These are phyloP conservation scores for Haliaeetus leucogaster DNA, from an alignment of 2,113 vertebrate species.

Conservation along the genomic window DNA sequence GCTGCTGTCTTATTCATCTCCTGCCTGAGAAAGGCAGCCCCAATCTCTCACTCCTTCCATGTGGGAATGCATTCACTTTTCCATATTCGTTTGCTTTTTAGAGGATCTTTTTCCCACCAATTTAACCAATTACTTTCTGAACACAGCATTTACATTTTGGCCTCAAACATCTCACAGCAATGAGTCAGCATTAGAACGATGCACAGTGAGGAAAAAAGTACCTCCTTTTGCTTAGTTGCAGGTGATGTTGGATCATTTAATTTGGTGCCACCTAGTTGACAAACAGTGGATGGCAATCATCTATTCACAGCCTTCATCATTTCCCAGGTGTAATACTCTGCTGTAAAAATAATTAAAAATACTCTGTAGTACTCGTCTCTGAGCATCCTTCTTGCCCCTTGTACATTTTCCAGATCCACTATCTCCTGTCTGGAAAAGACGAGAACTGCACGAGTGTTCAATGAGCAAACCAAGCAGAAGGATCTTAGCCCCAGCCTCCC, in stretches of 20 bases:
- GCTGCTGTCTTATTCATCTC: not conserved
- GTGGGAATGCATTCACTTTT: not conserved
- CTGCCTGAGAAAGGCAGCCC: not conserved
- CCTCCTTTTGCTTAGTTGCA: not conserved
- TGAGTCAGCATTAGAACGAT: not conserved
- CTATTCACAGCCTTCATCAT: not conserved
- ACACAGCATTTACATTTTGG: not conserved
- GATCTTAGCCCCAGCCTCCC: not conserved
- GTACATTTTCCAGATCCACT: not conserved
- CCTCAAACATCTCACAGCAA: not conserved
- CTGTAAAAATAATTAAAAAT: not conserved
- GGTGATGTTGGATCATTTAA: not conserved
- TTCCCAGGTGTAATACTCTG: not conserved
- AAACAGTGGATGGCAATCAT: not conserved
- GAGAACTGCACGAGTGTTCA: not conserved
- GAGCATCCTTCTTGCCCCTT: not conserved
- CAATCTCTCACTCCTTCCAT: not conserved
- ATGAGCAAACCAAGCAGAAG: not conserved
- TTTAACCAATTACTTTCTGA: not conserved
- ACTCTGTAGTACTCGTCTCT: not conserved
- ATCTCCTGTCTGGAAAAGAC: not conserved
- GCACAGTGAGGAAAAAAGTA: not conserved
- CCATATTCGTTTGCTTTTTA: accelerated
- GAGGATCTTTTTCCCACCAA: not conserved
- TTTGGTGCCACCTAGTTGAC: slow-evolving; percentile 37